These are phyloP conservation scores for Diplosoma virens DNA, from an alignment of 23 tunicate genomes.

Conservation along the genomic window DNA sequence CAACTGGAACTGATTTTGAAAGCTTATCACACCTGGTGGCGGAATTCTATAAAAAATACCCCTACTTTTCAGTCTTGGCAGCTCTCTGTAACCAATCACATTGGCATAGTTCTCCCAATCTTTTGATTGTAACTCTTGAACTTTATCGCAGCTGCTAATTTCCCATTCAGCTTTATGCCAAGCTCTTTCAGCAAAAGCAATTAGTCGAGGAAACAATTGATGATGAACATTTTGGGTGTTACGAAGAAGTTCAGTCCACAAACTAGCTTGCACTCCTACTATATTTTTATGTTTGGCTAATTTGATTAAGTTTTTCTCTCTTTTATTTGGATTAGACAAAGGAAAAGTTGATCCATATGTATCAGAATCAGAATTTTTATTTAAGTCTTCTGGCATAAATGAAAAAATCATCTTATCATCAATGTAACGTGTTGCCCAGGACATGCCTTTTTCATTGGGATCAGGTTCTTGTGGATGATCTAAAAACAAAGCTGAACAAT, in stretches of 20 bases:
- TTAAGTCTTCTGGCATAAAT: conserved; percentile 41
- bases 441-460: conserved; percentile 60
- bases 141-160: too few relatives aligned
- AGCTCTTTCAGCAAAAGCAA: conserved; percentile 78
- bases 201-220: conserved; percentile 67
- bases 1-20: background rate
- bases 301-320: too few relatives aligned
- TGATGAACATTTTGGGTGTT: conserved; percentile 25
- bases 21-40: conserved; percentile 72
- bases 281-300: conserved; percentile 33
- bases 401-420: conserved; percentile 46
- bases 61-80: conserved; percentile 30
- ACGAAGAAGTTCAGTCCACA: conserved; percentile 57
- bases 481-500: conserved; percentile 64
- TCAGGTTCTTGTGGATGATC: conserved; percentile 85
- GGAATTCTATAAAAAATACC: conserved; percentile 55
- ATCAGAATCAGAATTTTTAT: too few relatives aligned
- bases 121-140: too few relatives aligned
- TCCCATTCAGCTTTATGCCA: conserved; percentile 69
- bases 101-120: conserved; percentile 66
- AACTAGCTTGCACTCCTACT: conserved; percentile 58
- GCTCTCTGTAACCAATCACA: conserved; percentile 55
- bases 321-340: too few relatives aligned
- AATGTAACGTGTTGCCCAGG: conserved; percentile 60
- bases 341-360: too few relatives aligned